These are phyloP conservation scores for Campoplex nolae DNA, from an alignment of 2,888 invertebrate genomes.

Conservation along the genomic window DNA sequence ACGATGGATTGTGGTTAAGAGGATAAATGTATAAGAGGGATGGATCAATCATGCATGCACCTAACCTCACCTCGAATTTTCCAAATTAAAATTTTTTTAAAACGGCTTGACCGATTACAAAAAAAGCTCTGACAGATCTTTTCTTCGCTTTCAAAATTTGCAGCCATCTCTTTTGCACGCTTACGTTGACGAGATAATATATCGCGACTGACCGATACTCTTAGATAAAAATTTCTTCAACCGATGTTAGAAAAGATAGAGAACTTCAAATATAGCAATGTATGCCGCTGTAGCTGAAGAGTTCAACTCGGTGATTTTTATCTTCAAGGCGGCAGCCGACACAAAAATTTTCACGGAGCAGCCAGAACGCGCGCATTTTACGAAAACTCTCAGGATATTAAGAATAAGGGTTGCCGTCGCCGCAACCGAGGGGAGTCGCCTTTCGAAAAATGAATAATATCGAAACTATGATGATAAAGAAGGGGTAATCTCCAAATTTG, in stretches of 20 bases:
- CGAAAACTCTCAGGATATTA: constrained; percentile 31
- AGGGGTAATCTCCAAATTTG: constrained; percentile 66
- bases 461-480: constrained; percentile 79
- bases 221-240: constrained; percentile 77
- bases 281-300: constrained; percentile 20
- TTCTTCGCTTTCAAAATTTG: no score
- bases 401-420: constrained; percentile 28
- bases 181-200: no score
- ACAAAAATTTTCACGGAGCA: constrained; percentile 70
- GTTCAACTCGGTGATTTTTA: constrained; percentile 61
- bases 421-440: constrained; percentile 29
- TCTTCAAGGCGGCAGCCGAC: constrained; percentile 75
- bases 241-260: constrained; percentile 74
- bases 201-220: not conserved
- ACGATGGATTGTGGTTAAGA: constrained; percentile 11
- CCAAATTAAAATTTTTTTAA: no score
- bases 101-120: no score
- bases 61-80: no score
- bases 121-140: no score
- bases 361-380: constrained; percentile 48
- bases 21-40: no score
- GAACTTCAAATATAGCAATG: constrained; percentile 51
- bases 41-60: no score
- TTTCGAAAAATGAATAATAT: constrained; percentile 77
- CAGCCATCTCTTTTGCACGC: no score